Evolutionary conservation across 2,797 vertebrate species (phyloP).

Genomic region (Mormyrus hasselquistii): DNA sequence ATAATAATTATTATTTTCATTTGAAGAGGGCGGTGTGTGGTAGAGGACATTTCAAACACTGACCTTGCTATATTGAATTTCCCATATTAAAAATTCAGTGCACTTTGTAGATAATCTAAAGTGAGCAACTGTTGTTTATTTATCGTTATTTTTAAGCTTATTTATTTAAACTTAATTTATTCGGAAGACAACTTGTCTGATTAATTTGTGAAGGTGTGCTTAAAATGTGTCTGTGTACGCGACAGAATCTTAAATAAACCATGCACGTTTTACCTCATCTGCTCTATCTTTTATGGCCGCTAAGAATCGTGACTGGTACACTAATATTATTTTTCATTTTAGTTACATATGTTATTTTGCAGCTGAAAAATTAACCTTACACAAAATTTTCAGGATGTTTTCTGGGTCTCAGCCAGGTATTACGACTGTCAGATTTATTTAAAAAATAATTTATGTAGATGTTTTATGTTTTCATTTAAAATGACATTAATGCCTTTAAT

Average conservation of each 20-base stretch:
- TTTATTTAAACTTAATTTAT: slow-evolving; percentile 61
- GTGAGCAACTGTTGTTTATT: slow-evolving; percentile 55
- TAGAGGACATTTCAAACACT: slow-evolving; percentile 27
- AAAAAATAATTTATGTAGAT: neutral
- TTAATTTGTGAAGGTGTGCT: slow-evolving; percentile 74
- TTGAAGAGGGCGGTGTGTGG: slow-evolving; percentile 24
- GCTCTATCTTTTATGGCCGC: slow-evolving; percentile 20
- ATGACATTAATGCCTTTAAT: neutral
- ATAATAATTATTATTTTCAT: slow-evolving; percentile 43
- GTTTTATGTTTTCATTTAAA: neutral
- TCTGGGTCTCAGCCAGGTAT: neutral
- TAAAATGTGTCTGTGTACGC: slow-evolving; percentile 80
- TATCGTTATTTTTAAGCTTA: slow-evolving; percentile 47
- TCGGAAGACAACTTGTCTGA: slow-evolving; percentile 46
- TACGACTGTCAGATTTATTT: neutral
- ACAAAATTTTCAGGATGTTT: neutral
- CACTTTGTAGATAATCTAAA: slow-evolving; percentile 71
- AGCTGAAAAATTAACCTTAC: neutral
- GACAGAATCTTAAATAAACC: slow-evolving; percentile 86
- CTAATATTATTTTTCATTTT: neutral
- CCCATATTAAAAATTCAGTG: slow-evolving; percentile 45
- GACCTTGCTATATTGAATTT: slow-evolving; percentile 28
- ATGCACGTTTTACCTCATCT: slow-evolving; percentile 83
- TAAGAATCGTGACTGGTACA: neutral
- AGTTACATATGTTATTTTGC: neutral